Base-by-base conservation (phyloP, 2,113 vertebrate species). In the Megaleporinus macrocephalus region DNA sequence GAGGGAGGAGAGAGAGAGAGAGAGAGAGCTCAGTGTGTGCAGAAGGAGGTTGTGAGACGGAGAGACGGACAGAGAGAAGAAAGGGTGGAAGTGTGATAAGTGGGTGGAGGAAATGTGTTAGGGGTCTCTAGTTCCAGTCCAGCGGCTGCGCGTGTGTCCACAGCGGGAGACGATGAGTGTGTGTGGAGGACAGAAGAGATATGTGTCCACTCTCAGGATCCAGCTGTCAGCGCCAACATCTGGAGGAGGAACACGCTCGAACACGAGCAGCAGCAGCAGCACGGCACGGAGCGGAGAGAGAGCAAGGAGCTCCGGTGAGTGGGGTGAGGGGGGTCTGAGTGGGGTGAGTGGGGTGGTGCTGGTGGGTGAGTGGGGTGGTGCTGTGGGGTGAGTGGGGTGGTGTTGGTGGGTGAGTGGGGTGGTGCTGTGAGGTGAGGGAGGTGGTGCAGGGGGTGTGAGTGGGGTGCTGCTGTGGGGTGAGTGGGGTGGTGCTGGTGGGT, bases 171-270 rank as follows among this genome's bases (percentile, higher is more conserved):
- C 13, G 70, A 86, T 93, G 93, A 93, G 91, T 76, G 14, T 76
- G 72, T 4, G 83, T 87, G 59, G 78, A 11, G 84, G 73, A 79
- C 85, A 91, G 71, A 88, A 79, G 81, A 82, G 83, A 7, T 94
- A 90, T 78, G 93, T 94, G 86, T 94, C 94, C 18, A 94, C 93
- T 53, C 88, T 93, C 79, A 91, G 77, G 87, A 90, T 94, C 68
- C 85, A 89, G 73, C 83, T 87, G 75, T 87, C 86, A 18, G 81
- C 63, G 24, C 73, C 73, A 22, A 18, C 71, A 59, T 74, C 82
- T 78, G 76, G 75, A 76, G 4, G 78, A 44, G 71, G 9, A 16
- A 87, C 4, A 55, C 36, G 14, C 27, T 62, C 53, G 4, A 12
- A 44, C 47, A 57, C 14, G 1, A 5, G 22, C 72, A 80, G n/a